Conservation (phyloP, 30 jellyfish, hydroid and myxozoan genomes). For the Hydra vulgaris region DNA sequence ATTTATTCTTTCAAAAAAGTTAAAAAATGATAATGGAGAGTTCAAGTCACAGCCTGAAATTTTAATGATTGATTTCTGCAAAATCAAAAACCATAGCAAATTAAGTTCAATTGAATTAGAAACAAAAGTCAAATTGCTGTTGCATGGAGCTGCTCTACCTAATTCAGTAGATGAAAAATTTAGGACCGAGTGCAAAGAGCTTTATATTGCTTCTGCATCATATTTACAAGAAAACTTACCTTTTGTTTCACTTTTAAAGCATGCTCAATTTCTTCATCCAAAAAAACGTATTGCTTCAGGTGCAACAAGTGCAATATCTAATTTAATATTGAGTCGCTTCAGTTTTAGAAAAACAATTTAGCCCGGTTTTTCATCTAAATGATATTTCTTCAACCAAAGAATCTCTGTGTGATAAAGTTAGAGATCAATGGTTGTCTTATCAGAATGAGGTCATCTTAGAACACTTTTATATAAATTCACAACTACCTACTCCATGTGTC, state of each 20-base stretch:
- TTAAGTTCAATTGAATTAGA: no score
- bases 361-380: background rate
- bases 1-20: no score
- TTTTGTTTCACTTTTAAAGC: background rate
- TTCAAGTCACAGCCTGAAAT: no score
- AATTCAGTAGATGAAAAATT: no score
- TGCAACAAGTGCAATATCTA: conserved; percentile 16
- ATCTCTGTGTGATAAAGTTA: conserved; percentile 5
- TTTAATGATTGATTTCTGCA: no score
- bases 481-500: background rate
- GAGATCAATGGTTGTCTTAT: conserved; percentile 21
- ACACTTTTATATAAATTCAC: background rate
- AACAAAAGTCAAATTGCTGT: no score
- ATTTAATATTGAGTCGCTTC: conserved; percentile 12
- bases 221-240: no score
- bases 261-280: conserved; percentile 16
- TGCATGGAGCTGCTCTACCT: no score
- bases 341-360: background rate
- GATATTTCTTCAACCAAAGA: conserved; percentile 2
- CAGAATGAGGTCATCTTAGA: conserved; percentile 9
- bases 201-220: no score
- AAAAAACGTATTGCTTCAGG: background rate
- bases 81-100: no score
- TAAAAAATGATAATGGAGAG: no score
- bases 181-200: no score